Conservation (phyloP, 2,113 vertebrate genomes). For the Felis catus region F.catus_Fca126_mat1.0 CM031417.1:48261501-48262000, state of each 20-base stretch:
- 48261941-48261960: background rate
- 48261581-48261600: background rate
- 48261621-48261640: background rate
- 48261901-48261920: background rate
- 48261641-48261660: background rate
- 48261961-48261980: background rate
- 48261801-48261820: background rate
- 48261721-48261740: background rate
- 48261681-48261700: background rate
- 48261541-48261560: background rate
- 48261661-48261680: background rate
- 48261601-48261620: background rate
- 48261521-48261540: background rate
- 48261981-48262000: background rate
- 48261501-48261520: slow-evolving; percentile 9
- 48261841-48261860: background rate
- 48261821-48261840: background rate
- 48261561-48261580: background rate
- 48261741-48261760: background rate
- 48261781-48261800: background rate
- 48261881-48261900: background rate
- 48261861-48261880: background rate
- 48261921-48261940: background rate
- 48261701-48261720: background rate
- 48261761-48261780: background rate